Evolutionary conservation across 2,797 vertebrate genomes (phyloP), one percentile per base, ranked within the genome.

Genomic region (Melanotaenia boesemani): DNA sequence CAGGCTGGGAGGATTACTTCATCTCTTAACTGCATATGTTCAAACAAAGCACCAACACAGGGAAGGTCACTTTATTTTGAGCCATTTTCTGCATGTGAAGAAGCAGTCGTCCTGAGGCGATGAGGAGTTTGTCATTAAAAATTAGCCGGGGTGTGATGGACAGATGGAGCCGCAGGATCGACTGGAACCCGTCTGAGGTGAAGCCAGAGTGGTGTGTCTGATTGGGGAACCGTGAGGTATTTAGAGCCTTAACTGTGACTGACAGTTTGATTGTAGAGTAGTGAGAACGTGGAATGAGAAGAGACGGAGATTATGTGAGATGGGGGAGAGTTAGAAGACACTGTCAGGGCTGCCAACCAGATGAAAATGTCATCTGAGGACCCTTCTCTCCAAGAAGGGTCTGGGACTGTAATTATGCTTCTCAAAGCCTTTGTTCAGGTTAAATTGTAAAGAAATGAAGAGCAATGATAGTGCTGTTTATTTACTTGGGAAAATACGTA

Each of bases 191-290:
- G 61, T 68, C 57, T 20, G 74, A 82, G 66, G 79, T 82, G 63
- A 76, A 82, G 69, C 66, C 13, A 60, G 58, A 74, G 44, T 39
- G 81, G 73, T 74, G 86, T 82, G 81, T 85, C 86, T 87, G 89
- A 91, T 90, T 82, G 85, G 73, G 71, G 80, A 86, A 72, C 79
- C 30, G 41, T 59, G 55, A 86, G 77, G 85, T 86, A 75, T 91
- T 90, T 89, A 85, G 76, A 78, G 80, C 77, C 81, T 65, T 85
- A 91, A 92, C 79, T 89, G 88, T 86, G 91, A 93, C 79, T 91
- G 92, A 89, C 91, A 86, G 81, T 26, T 55, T 90, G 86, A 92
- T 91, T 84, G 80, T 71, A 32, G 85, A 74, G 59, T 41, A 70
- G 85, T 87, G 85, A 88, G 59, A 71, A 77, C n/a, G 72, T 30